Base-by-base conservation (phyloP, 1,140 invertebrate species). In the Brachionus asplanchnoidis region DNA sequence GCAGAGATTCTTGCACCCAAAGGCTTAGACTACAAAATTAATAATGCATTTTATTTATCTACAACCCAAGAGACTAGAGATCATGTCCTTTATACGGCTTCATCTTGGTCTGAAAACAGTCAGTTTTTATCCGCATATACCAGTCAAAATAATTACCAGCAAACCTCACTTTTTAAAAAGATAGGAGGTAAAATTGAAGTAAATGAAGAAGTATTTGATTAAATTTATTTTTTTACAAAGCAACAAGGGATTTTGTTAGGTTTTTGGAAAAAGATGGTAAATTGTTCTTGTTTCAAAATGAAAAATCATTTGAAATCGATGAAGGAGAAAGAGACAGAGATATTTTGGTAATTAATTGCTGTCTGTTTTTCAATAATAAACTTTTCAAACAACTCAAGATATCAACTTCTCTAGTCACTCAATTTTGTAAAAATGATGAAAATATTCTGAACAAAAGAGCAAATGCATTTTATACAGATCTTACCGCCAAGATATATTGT, bases 401-500 rank as follows among this genome's bases (percentile, higher is more conserved):
- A 17, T 65, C 79, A 17, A 82, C 50, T 36, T 82, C 79, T 17
- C 26, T 82, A 7, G 79, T 82, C 6, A 82, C 79, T 28, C 79
- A 82, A 65, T 40, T 82, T 23, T 82, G 79, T 17, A 82, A 82
- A 82, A 82, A 82, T 44, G 79, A 82, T 46, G n/a, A 32, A 20
- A 36, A 82, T 20, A 68, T 82, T 23, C 20, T 68, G 9, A 68
- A 65, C 1, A 20, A 60, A 32, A n/a, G 8, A 26, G 8, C 20
- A 3, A 32, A 40, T 8, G 36, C 14, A 12, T 66, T 82, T 66
- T 82, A 65, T 14, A 66, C 79, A 11, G 53, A 82, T 44, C 42
- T 82, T 20, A 82, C 79, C 8, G 79, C 79, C 14, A 82, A 82
- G 28, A 82, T 82, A 23, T 82, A 82, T 46, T 82, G 79, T 46